A percentile compares a stretch with the other conserved stretches of the same genome.
Conservation (phyloP, 2,888 invertebrate genomes). For the Tolmerus cingulatus region DNA sequence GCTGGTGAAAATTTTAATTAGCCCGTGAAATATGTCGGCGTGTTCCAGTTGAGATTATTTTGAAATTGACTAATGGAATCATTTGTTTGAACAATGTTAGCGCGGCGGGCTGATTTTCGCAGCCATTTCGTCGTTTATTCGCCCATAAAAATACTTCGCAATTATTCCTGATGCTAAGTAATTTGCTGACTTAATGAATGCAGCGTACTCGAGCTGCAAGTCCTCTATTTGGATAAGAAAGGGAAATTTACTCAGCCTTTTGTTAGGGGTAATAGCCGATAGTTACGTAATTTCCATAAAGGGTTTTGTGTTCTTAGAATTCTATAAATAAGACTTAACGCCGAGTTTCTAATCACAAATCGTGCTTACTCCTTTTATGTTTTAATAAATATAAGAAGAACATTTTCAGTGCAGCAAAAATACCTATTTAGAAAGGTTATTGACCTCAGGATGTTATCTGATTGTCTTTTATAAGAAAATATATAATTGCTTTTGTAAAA, state of each 20-base stretch:
- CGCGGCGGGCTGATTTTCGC: not conserved
- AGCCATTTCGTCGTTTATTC: not conserved
- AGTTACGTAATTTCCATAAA: no score
- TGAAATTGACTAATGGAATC: constrained; percentile 38
- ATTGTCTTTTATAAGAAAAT: no score
- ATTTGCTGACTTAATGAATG: not conserved
- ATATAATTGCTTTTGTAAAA: no score
- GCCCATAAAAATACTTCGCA: not conserved
- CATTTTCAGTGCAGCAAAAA: no score
- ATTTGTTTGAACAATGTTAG: not conserved
- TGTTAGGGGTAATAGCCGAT: no score
- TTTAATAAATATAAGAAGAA: no score
- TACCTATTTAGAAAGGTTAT: no score
- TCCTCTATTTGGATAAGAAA: not conserved
- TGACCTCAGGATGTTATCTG: no score
- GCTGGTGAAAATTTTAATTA: constrained; percentile 40
- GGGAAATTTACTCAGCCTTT: not conserved
- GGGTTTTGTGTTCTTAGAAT: no score
- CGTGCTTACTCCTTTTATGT: no score
- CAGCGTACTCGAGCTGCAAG: not conserved
- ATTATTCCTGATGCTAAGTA: not conserved
- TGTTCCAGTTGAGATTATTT: constrained; percentile 17
- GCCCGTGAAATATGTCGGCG: constrained; percentile 28
- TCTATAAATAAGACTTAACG: no score
- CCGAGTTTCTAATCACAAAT: no score